Conservation (phyloP, 2,888 invertebrate genomes). For the Andrena praecox region DNA sequence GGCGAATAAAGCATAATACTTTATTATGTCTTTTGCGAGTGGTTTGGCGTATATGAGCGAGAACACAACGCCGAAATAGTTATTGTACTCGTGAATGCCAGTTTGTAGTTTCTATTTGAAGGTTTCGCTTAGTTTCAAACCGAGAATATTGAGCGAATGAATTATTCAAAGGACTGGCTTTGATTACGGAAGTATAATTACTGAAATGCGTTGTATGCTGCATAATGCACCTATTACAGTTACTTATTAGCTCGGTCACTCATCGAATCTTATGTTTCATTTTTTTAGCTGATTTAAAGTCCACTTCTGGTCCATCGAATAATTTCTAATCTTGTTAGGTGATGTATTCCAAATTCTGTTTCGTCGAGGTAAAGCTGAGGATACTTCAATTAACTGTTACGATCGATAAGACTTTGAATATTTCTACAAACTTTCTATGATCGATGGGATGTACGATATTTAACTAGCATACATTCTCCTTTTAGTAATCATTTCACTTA, state of each 20-base stretch:
- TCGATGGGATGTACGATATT: no score
- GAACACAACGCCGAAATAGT: constrained; percentile 34
- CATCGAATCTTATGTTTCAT: constrained; percentile 18
- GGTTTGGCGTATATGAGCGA: background rate
- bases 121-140: constrained; percentile 41
- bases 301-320: no score
- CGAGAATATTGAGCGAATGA: constrained; percentile 29
- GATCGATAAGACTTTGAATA: no score
- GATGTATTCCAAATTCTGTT: no score
- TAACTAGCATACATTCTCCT: no score
- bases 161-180: constrained; percentile 43
- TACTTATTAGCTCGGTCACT: constrained; percentile 15
- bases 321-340: no score
- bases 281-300: background rate
- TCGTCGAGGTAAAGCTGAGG: no score
- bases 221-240: constrained; percentile 6
- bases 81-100: constrained; percentile 18
- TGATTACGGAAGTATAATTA: constrained; percentile 38
- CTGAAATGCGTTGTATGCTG: constrained; percentile 27
- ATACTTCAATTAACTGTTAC: no score
- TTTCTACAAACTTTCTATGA: no score
- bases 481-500: no score
- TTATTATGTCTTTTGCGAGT: background rate
- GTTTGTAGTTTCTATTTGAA: constrained; percentile 32
- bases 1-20: background rate